These are phyloP conservation scores for Leptonema lineaticorne DNA, from an alignment of 1,140 invertebrate species.

Conservation along the genomic window DNA sequence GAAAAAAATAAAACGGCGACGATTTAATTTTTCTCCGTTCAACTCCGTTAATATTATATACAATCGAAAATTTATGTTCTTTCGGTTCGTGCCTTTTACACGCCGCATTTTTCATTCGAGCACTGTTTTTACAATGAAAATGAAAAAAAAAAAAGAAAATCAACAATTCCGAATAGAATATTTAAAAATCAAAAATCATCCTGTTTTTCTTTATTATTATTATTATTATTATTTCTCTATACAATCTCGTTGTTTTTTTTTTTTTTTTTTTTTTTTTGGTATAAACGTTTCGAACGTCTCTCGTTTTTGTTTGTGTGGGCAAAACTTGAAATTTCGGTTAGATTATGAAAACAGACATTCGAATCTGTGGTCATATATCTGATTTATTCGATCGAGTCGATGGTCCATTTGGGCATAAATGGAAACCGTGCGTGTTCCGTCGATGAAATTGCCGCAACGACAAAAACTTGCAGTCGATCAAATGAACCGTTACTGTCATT, in stretches of 20 bases:
- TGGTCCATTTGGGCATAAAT: conserved; percentile 12
- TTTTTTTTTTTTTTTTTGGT: too few species aligned
- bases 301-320: too few species aligned
- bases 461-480: conserved; percentile 16
- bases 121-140: neutral
- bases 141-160: neutral
- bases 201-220: too few species aligned
- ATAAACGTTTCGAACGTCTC: too few species aligned
- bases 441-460: conserved; percentile 5
- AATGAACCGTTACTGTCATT: neutral
- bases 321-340: too few species aligned
- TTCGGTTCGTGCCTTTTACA: neutral
- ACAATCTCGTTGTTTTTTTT: too few species aligned
- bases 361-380: conserved; percentile 7
- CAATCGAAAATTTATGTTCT: conserved; percentile 6
- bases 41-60: conserved; percentile 3
- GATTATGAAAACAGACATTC: conserved; percentile 7
- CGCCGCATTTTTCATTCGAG: neutral
- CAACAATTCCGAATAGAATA: neutral
- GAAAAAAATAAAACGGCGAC: conserved; percentile 5
- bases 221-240: too few species aligned
- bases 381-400: neutral
- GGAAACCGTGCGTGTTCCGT: neutral
- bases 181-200: too few species aligned
- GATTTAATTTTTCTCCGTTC: conserved; percentile 7